Evolutionary conservation across 2,888 invertebrate species (phyloP), one percentile per base, ranked within the genome.

Genomic region (Acrocyrtus sp.): DNA sequence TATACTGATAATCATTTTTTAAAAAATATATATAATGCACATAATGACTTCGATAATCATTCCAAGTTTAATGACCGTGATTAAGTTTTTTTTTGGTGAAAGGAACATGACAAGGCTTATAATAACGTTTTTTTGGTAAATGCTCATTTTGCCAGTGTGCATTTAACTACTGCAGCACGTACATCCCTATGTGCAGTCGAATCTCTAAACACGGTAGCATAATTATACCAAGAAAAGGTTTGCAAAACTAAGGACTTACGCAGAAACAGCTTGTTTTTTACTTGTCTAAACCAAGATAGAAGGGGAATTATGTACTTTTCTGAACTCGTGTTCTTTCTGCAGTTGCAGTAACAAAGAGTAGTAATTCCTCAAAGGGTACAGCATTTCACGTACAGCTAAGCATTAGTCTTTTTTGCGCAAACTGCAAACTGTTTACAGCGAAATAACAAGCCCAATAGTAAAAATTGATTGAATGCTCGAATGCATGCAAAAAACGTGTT

Each of bases 61-160:
- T 60, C 54, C 47, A 68, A 53, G 60, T 68, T 60, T 68, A 68
- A 68, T 68, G 68, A 54, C 68, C 60, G 60, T 60, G 68, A 60
- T 60, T 68, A 68, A 58, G 57, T 29, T 67, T 68, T n/a, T n/a
- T n/a, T 34, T 34, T 68, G 68, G 54, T 60, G 68, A 68, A 68
- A 60, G 68, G 68, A 43, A 51, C 63, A 34, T 34, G 34, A 34
- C 34, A 34, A 34, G 34, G 34, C 34, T 34, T 34, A 34, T 34
- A 34, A 34, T 34, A 34, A 34, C 12, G 12, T n/a, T n/a, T n/a
- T n/a, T n/a, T n/a, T n/a, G n/a, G n/a, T n/a, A n/a, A n/a, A n/a
- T n/a, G n/a, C n/a, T n/a, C n/a, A n/a, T n/a, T n/a, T n/a, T n/a
- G 34, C 6, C 12, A 8, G 34, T 34, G 34, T 34, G 34, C 6